Evolutionary conservation across 2,797 vertebrate genomes (phyloP).

Genomic region (Pogoniulus pusillus): DNA sequence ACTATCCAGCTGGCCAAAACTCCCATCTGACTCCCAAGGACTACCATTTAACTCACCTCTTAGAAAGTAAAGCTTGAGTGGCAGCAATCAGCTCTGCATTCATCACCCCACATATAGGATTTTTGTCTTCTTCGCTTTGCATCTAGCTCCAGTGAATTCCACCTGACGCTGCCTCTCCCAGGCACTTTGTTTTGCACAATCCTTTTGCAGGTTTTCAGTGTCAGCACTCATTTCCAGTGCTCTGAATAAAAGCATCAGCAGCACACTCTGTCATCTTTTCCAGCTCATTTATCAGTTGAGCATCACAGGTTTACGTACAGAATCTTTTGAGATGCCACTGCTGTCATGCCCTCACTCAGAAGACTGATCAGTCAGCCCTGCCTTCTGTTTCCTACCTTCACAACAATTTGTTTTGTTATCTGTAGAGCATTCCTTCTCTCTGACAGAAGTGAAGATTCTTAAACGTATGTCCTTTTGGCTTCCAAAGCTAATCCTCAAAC

Average conservation of each 20-base stretch:
- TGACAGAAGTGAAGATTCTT: background rate
- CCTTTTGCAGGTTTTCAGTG: background rate
- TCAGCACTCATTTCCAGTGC: background rate
- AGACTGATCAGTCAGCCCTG: background rate
- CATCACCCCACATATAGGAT: fast-evolving
- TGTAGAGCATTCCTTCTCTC: background rate
- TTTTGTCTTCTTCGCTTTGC: background rate
- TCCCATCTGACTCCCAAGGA: background rate
- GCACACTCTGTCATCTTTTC: background rate
- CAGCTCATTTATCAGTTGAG: background rate
- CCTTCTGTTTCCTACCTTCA: background rate
- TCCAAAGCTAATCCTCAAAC: background rate
- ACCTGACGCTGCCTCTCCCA: background rate
- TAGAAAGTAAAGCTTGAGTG: background rate
- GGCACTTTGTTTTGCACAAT: background rate
- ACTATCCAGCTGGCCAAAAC: background rate
- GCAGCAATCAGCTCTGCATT: background rate
- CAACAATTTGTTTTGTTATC: background rate
- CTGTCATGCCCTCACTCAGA: background rate
- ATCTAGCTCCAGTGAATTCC: background rate
- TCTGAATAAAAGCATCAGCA: background rate
- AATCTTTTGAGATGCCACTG: background rate
- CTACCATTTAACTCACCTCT: background rate
- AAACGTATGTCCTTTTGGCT: background rate
- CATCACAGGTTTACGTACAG: background rate